Base-by-base conservation (phyloP, 2,113 vertebrate species). In the Acrocephalus arundinaceus region DNA sequence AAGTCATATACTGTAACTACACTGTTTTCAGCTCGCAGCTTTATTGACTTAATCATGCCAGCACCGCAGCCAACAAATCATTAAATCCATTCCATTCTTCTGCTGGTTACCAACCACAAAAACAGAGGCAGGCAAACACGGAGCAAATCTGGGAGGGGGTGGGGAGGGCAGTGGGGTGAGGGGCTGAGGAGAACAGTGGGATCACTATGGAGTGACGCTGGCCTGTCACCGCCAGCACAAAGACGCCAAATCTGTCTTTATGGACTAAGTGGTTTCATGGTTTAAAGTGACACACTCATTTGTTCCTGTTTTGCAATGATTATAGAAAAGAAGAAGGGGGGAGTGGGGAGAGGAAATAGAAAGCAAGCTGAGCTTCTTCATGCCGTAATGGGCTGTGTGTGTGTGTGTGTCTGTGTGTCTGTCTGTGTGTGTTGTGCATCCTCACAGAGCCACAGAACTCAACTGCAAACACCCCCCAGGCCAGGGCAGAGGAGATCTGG, bases 11-110 rank as follows among this genome's bases (percentile, higher is more conserved):
- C 94, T 94, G 95, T 95, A 96, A 97, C 95, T 94, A 95, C 88
- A 88, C 95, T 96, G 94, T 97, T 96, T 95, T 78, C 95, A 93
- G 95, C 93, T 96, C 78, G 96, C 94, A 97, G 96, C 91, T 97
- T 97, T 97, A 97, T 97, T 96, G 96, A 97, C 96, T 97, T 97
- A 96, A 96, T 97, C 96, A 97, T 80, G 94, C 96, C 78, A 72
- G 92, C 96, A 94, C 93, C 14, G 59, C 95, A 94, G 97, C 94
- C 96, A 97, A 97, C 96, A 97, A 97, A 97, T 97, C 96, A 97
- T 96, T 97, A 96, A 96, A 97, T 97, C 96, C 94, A 97, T 97
- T 97, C 96, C 96, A 97, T 94, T 96, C 96, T 97, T 97, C 94
- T 94, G 94, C 96, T 96, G 94, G 96, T 96, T 96, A 95, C 95